Percentiles rank a stretch among this genome's conserved stretches.
Evolutionary conservation across 2,797 vertebrate species (phyloP).

Genomic region (Toxotes lorentzi): DNA sequence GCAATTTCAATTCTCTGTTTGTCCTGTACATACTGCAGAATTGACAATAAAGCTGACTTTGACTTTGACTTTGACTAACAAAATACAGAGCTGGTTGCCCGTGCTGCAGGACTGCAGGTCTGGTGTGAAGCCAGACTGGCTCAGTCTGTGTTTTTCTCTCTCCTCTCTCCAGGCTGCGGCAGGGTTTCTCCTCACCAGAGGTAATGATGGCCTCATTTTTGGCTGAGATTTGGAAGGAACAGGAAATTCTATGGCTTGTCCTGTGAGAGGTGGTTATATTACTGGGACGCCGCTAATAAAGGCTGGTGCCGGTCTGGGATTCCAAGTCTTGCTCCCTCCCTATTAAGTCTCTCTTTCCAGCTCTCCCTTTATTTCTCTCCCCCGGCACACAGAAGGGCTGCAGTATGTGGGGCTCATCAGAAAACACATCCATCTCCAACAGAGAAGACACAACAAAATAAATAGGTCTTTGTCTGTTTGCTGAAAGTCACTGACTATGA

Average conservation of each 20-base stretch:
- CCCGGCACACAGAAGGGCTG: background rate
- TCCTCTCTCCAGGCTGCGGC: slow-evolving; percentile 52
- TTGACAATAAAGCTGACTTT: too few species aligned
- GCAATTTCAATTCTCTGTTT: too few species aligned
- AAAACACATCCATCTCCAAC: slow-evolving; percentile 48
- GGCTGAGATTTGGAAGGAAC: slow-evolving; percentile 74
- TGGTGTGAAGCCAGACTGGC: slow-evolving; percentile 59
- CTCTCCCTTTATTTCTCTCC: slow-evolving; percentile 19
- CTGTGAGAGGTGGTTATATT: slow-evolving; percentile 80
- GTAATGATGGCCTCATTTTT: slow-evolving; percentile 75
- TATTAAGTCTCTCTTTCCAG: slow-evolving; percentile 58
- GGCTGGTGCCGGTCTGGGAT: slow-evolving; percentile 73
- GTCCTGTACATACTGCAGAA: too few species aligned
- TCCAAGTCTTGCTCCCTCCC: slow-evolving; percentile 50
- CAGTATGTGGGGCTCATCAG: slow-evolving; percentile 38
- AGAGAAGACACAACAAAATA: slow-evolving; percentile 48
- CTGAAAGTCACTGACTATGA: slow-evolving; percentile 56
- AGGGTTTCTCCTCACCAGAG: slow-evolving; percentile 61
- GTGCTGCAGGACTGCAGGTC: slow-evolving; percentile 44
- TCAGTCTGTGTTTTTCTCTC: slow-evolving; percentile 55
- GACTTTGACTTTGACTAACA: too few species aligned
- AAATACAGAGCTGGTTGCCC: slow-evolving; percentile 11
- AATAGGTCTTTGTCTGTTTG: slow-evolving; percentile 59
- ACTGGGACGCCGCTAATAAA: slow-evolving; percentile 79
- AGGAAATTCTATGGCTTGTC: slow-evolving; percentile 77